Evolutionary conservation across 2,888 invertebrate species (phyloP).

Genomic region (Acleris cristana): DNA sequence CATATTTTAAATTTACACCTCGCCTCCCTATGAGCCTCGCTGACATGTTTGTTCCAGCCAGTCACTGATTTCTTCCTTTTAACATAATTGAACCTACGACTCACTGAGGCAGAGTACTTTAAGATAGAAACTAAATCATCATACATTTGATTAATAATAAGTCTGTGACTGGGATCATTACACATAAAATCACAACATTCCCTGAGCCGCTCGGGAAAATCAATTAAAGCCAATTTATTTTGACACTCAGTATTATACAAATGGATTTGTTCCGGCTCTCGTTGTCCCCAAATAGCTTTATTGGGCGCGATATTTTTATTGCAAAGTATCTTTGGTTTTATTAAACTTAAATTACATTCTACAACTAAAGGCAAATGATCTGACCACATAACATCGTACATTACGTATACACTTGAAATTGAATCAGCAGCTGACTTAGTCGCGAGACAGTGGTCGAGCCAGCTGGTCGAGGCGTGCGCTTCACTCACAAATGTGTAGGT

Average conservation of each 20-base stretch:
- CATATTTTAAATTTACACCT: slow-evolving; percentile 38
- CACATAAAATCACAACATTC: slow-evolving; percentile 8
- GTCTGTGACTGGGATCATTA: slow-evolving; percentile 28
- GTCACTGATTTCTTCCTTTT: slow-evolving; percentile 11
- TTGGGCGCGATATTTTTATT: neutral
- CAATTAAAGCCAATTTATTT: neutral
- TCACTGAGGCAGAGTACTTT: slow-evolving; percentile 19
- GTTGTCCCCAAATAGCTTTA: neutral
- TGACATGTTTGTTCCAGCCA: slow-evolving; percentile 42
- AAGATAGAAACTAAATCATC: slow-evolving; percentile 35
- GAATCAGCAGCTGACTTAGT: neutral
- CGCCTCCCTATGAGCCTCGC: slow-evolving; percentile 38
- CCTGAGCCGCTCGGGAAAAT: neutral
- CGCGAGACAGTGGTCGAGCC: neutral
- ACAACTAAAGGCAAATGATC: slow-evolving; percentile 38
- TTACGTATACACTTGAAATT: slow-evolving; percentile 4
- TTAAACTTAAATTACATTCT: slow-evolving; percentile 26
- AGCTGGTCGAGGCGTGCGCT: neutral
- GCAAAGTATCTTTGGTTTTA: neutral
- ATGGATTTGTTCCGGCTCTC: neutral
- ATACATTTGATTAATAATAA: slow-evolving; percentile 39
- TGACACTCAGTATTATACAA: neutral
- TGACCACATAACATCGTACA: slow-evolving; percentile 37
- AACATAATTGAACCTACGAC: neutral
- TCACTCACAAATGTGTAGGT: slow-evolving; percentile 4